Evolutionary conservation across 2,797 vertebrate species (phyloP).

Genomic region (Psittacula echo): DNA sequence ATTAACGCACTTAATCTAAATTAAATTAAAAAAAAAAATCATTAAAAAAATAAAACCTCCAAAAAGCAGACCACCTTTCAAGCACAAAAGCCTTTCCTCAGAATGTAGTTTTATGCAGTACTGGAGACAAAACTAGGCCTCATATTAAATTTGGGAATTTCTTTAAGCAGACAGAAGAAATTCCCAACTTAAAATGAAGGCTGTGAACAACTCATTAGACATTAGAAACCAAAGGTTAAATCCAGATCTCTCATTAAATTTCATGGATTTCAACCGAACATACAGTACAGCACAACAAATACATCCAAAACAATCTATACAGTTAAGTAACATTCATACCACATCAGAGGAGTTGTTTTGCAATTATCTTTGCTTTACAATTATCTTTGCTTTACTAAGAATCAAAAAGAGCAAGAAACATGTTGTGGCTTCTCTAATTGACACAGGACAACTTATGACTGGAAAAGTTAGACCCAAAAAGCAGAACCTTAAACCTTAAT

Average conservation of each 20-base stretch:
- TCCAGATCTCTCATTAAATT: background rate
- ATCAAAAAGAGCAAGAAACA: background rate
- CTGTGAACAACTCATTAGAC: background rate
- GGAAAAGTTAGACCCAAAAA: background rate
- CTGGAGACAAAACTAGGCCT: background rate
- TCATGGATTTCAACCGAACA: background rate
- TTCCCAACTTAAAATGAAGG: background rate
- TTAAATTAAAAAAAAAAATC: rapidly evolving
- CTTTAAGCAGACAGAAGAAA: background rate
- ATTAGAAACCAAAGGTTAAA: background rate
- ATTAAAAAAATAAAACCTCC: background rate
- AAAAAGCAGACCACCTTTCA: background rate
- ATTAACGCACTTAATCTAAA: background rate
- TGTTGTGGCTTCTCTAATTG: background rate
- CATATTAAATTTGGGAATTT: background rate
- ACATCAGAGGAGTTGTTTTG: background rate
- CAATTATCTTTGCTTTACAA: background rate
- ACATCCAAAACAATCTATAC: background rate
- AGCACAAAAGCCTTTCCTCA: background rate
- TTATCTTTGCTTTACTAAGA: background rate
- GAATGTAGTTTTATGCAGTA: background rate
- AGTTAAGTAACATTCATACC: background rate
- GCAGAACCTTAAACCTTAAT: background rate
- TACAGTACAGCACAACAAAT: background rate
- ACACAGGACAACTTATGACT: background rate